phyloP scores from a whole-genome alignment of 2,888 invertebrate species.

The Agrochola macilenta region DNA sequence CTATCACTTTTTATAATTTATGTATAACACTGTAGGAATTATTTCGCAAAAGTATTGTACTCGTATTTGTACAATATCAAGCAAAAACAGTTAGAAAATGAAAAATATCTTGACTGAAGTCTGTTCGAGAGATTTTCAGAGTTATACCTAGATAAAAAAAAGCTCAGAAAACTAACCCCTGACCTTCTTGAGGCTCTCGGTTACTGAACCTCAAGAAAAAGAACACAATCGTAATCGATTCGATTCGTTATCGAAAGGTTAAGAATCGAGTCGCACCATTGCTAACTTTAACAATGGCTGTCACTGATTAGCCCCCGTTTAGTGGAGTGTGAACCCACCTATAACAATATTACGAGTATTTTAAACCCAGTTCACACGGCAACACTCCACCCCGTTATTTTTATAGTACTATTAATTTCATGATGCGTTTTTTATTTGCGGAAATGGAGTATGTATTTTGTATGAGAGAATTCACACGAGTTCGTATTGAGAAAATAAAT shows the following conservation, averaged over 20 bases:
- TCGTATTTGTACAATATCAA: not conserved
- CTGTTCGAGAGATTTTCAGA: not conserved
- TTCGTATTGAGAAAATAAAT: slow-evolving; percentile 20
- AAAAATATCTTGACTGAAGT: not conserved
- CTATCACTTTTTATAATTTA: not conserved
- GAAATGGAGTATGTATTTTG: slow-evolving; percentile 31
- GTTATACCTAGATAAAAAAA: not conserved
- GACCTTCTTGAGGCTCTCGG: not conserved
- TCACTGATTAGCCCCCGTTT: not conserved
- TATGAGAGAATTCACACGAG: slow-evolving; percentile 15
- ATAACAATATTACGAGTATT: slow-evolving; percentile 33
- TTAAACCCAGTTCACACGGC: slow-evolving; percentile 33
- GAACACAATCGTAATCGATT: not conserved
- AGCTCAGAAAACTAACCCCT: not conserved
- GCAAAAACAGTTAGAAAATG: not conserved
- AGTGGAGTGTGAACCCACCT: not conserved
- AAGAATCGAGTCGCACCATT: not conserved
- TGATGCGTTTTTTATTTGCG: slow-evolving; percentile 47
- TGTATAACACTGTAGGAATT: not conserved
- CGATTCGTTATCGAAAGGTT: slow-evolving; percentile 10
- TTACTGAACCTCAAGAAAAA: not conserved
- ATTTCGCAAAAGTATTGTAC: not conserved
- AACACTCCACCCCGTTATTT: slow-evolving; percentile 32
- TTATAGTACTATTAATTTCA: slow-evolving; percentile 42
- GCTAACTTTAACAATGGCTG: not conserved